phyloP scores from a whole-genome alignment of 2,113 vertebrate species.

The Caranx ignobilis region DNA sequence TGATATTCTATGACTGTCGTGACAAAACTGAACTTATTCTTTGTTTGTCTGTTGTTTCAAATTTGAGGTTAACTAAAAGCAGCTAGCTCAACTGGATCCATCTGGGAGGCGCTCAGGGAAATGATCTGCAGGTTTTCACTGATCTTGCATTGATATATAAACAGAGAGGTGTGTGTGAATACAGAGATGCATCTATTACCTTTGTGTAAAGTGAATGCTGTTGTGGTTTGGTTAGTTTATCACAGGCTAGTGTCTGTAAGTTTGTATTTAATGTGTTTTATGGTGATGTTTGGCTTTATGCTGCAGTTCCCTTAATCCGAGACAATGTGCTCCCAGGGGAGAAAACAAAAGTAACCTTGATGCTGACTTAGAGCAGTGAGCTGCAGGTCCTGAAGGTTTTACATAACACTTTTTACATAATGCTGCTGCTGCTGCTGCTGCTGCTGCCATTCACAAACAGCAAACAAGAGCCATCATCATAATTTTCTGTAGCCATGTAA shows the following conservation, averaged over 20 bases:
- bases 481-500: too few species aligned
- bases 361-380: not conserved
- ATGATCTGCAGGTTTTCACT: not conserved
- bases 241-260: not conserved
- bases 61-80: not conserved
- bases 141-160: not conserved
- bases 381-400: not conserved
- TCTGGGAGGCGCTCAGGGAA: not conserved
- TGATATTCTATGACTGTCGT: not conserved
- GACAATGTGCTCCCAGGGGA: not conserved
- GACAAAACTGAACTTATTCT: constrained; percentile 1
- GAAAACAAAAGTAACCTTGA: not conserved
- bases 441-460: not conserved
- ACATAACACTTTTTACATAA: not conserved
- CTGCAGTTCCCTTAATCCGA: too few species aligned
- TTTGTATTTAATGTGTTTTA: not conserved
- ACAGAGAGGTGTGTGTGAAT: not conserved
- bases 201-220: not conserved
- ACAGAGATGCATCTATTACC: not conserved
- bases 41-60: constrained; percentile 9
- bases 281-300: not conserved
- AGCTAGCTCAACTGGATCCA: not conserved
- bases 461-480: too few species aligned
- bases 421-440: not conserved
- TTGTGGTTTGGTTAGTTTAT: not conserved